A percentile compares a stretch with the other conserved stretches of the same genome.
Evolutionary conservation across 2,113 vertebrate species (phyloP).

Genomic region (Syrmaticus mikado): DNA sequence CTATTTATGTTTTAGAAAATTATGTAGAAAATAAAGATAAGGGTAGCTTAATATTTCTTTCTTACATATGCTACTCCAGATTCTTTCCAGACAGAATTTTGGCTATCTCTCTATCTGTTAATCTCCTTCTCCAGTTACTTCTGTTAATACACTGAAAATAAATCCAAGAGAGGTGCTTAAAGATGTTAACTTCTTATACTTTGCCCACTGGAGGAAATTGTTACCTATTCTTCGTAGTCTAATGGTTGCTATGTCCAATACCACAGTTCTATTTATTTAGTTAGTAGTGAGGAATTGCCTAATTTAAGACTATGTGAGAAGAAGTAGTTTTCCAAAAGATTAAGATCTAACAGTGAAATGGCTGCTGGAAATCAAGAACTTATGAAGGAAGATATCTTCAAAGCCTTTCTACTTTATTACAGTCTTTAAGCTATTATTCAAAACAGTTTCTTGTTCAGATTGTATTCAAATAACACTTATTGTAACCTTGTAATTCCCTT

Average conservation of each 20-base stretch:
- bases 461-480: not conserved
- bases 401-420: not conserved
- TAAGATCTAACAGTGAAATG: not conserved
- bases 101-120: not conserved
- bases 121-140: not conserved
- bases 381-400: not conserved
- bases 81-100: not conserved
- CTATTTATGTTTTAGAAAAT: not conserved
- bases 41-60: not conserved
- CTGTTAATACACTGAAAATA: not conserved
- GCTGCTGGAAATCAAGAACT: not conserved
- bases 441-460: not conserved
- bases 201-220: not conserved
- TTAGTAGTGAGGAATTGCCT: not conserved
- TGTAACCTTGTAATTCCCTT: not conserved
- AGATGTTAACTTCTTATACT: not conserved
- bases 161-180: not conserved
- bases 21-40: not conserved
- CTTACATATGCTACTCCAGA: not conserved
- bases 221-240: not conserved
- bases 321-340: not conserved
- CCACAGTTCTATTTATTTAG: not conserved
- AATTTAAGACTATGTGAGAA: not conserved
- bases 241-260: not conserved
- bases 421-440: not conserved